Evolutionary conservation across 2,113 vertebrate genomes (phyloP).

Genomic region (Daphoenositta chrysoptera): DNA sequence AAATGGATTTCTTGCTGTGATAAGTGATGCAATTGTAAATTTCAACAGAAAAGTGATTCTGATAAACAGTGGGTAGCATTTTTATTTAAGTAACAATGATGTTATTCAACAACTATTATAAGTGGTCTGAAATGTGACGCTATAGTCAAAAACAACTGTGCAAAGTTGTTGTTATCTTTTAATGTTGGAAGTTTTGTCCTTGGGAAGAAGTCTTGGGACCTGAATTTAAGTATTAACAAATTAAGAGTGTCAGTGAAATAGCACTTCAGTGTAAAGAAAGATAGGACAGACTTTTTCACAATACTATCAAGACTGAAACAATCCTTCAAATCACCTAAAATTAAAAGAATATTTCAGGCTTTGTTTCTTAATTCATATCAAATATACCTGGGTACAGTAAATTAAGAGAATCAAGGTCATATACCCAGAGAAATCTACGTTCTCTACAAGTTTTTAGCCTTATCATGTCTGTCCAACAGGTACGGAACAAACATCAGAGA

Average conservation of each 20-base stretch:
- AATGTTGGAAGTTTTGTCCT: background rate
- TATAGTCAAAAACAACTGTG: background rate
- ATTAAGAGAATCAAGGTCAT: background rate
- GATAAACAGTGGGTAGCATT: slow-evolving; percentile 59
- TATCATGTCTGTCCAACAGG: background rate
- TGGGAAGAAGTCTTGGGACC: background rate
- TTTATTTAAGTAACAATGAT: slow-evolving; percentile 60
- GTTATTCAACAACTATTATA: slow-evolving; percentile 16
- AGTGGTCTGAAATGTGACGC: slow-evolving; percentile 27
- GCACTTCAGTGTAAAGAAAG: background rate
- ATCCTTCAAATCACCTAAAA: background rate
- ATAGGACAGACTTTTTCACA: background rate
- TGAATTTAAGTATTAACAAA: background rate
- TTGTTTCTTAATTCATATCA: background rate
- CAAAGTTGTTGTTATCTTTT: background rate
- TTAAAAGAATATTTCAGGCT: background rate
- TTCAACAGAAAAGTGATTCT: slow-evolving; percentile 65
- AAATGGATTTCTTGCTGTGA: slow-evolving; percentile 75
- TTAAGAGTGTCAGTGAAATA: background rate
- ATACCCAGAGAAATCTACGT: background rate
- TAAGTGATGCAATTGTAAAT: slow-evolving; percentile 70
- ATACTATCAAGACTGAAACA: background rate
- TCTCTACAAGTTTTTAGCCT: background rate
- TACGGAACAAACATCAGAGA: background rate
- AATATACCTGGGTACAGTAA: background rate